Base-by-base conservation (phyloP, 2,797 vertebrate species). In the Glyptemys insculpta region DNA sequence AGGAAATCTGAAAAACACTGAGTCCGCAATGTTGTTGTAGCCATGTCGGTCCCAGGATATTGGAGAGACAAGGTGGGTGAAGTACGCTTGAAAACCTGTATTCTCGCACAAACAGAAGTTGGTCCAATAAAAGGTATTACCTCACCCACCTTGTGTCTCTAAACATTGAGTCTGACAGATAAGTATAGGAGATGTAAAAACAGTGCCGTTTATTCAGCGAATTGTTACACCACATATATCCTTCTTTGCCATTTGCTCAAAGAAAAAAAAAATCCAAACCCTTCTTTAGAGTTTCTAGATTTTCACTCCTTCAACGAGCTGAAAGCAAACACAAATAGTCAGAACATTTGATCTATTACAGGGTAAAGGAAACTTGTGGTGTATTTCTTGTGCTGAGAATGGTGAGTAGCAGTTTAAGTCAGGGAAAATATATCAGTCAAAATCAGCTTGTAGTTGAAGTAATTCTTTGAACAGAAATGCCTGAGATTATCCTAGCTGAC, bases 251-350 rank as follows among this genome's bases (percentile, higher is more conserved):
- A 83, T 52, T 80, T 29, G 4, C 53, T 87, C 90, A 50, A 2
- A 82, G 84, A 85, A 86, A 8, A 8, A 80, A 23, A 23, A 78
- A 9, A 49, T 49, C 19, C 25, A 72, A 41, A 79, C 27, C 53
- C 25, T 49, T 11, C 37, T 54, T 1, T 0, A 37, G 23, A 65
- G n/a, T 62, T 83, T 79, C 79, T 91, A 23, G 27, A 89, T 27
- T 91, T 91, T 87, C 49, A 85, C 14, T 89, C 7, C 0, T 95
- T 89, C 81, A 57, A 94, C 52, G 96, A 91, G 74, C 56, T 10
- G 44, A 96, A 89, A 86, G 49, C 44, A 94, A 94, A 88, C 74
- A 96, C 83, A 96, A 96, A 97, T 53, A 53, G 8, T 1, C 92
- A 88, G 52, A 91, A 89, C 47, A 95, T 96, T 90, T 59, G 65